phyloP scores from a whole-genome alignment of 2,797 vertebrate species.

The Phaenicophaeus curvirostris region DNA sequence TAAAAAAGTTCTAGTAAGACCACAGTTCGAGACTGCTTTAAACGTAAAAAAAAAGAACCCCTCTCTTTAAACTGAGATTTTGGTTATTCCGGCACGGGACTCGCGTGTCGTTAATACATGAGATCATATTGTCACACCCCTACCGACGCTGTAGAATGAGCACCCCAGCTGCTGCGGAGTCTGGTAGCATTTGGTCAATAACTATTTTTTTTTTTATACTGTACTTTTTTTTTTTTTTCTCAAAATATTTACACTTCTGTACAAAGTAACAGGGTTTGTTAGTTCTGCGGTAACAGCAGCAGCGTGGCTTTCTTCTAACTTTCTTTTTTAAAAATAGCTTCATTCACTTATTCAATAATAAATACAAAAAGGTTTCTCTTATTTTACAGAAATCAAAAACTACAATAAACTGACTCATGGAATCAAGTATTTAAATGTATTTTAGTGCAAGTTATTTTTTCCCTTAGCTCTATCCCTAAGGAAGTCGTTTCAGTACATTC shows the following conservation, averaged over 20 bases:
- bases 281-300: constrained; percentile 96
- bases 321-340: constrained; percentile 97
- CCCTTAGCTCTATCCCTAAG: constrained; percentile 95
- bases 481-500: constrained; percentile 99
- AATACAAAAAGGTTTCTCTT: constrained; percentile 99
- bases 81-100: constrained; percentile 69
- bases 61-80: constrained; percentile 70
- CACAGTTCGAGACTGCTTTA: constrained; percentile 55
- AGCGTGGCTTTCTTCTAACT: constrained; percentile 94
- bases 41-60: constrained; percentile 69
- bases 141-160: constrained; percentile 85
- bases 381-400: constrained; percentile 98
- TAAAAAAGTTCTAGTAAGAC: constrained; percentile 60
- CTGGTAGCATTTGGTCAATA: constrained; percentile 99
- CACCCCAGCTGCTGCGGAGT: constrained; percentile 92
- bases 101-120: constrained; percentile 64
- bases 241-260: constrained; percentile 97
- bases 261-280: constrained; percentile 99
- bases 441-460: constrained; percentile 99
- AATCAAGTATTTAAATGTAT: constrained; percentile 99
- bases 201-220: constrained; percentile 93
- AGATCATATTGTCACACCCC: constrained; percentile 90
- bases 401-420: constrained; percentile 99
- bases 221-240: constrained; percentile 85
- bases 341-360: constrained; percentile 99